Conservation (phyloP, 2,797 vertebrate genomes). For the Sebastes kiyomatsui region DNA sequence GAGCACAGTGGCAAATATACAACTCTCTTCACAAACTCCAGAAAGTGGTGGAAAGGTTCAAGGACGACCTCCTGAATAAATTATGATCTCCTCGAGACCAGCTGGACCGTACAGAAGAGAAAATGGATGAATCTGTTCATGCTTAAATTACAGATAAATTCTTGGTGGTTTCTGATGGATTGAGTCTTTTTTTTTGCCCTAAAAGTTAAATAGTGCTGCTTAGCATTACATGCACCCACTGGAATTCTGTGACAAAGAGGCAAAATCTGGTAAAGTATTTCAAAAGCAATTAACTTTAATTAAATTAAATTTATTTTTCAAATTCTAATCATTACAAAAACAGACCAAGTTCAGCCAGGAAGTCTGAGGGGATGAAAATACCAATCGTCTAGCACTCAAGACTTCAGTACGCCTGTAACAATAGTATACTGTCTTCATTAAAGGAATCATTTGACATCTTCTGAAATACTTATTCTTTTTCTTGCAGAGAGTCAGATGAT, state of each 20-base stretch:
- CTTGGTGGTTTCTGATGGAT: conserved; percentile 3
- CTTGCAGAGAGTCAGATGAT: neutral
- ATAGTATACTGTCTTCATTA: neutral
- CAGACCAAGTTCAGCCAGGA: neutral
- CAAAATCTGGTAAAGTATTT: neutral
- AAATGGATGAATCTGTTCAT: conserved; percentile 41
- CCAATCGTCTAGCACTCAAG: neutral
- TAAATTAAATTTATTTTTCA: neutral
- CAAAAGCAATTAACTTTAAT: neutral
- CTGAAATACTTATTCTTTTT: neutral
- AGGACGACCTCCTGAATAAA: conserved; percentile 63
- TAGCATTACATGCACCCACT: neutral
- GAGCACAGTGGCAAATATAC: conserved; percentile 59
- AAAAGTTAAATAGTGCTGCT: neutral
- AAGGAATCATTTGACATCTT: neutral
- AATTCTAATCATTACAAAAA: neutral
- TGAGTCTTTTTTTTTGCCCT: neutral
- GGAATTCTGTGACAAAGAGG: neutral
- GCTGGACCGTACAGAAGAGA: conserved; percentile 55
- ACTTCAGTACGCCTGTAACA: neutral
- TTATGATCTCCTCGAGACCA: conserved; percentile 71
- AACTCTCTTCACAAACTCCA: conserved; percentile 38
- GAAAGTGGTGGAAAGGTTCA: conserved; percentile 57
- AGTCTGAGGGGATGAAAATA: neutral
- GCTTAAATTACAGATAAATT: conserved; percentile 18